Evolutionary conservation across 2,797 vertebrate genomes (phyloP), one percentile per base, ranked within the genome.

Genomic region (Girardinus metallicus): DNA sequence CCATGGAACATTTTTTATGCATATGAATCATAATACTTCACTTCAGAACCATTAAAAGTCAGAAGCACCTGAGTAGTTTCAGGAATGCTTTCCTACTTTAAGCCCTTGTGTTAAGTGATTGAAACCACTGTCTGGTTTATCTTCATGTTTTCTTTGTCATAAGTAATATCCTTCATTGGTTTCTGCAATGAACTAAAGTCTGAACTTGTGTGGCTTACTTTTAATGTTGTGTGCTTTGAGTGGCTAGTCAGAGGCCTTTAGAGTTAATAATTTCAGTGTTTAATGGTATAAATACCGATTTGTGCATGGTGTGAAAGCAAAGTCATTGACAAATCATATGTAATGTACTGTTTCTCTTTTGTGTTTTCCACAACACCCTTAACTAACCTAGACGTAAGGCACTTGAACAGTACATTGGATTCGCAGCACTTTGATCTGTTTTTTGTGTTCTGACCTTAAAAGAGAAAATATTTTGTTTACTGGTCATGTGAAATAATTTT

Each of bases 71-170:
- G 36, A 13, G 73, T 83, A 71, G 70, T 83, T 79, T 77, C 78
- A 60, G 72, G 85, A 82, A 91, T 86, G 86, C 84, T 77, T 77
- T 82, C 87, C 86, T 64, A 64, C 31, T 34, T 34, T 64, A 31
- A 34, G 31, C 84, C 62, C 18, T 60, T 78, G 82, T 76, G 84
- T 74, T 82, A 90, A 94, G 93, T 90, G 88, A 91, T 91, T 83
- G 86, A 83, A 79, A 87, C 83, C 86, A 86, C 85, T 82, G 81
- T 80, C 85, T 88, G 87, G 90, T 92, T 93, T 91, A 73, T 72
- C 91, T 81, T 75, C 74, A 81, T 77, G 70, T 90, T 89, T 90
- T 9, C 29, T 49, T 36, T 84, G 82, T 87, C 86, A 85, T 79
- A 72, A 83, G 77, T 86, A 78, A 85, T 90, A 91, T 85, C 64